Percentiles rank a stretch among this genome's conserved stretches.
These are phyloP conservation scores for Chrysotoxum bicinctum DNA, from an alignment of 2,888 invertebrate species.

Conservation along the genomic window DNA sequence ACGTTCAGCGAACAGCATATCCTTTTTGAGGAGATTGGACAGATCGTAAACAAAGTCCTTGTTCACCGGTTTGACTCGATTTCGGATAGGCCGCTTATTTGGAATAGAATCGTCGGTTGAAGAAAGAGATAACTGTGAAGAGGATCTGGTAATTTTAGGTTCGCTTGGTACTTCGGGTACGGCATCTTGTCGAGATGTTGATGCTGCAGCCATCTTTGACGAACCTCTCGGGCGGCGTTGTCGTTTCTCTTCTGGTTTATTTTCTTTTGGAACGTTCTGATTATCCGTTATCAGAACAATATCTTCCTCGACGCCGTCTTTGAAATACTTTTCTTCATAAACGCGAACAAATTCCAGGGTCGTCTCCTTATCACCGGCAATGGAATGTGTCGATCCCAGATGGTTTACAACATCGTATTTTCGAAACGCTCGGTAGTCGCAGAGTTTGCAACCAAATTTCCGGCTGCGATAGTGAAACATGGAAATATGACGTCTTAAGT, in stretches of 20 bases:
- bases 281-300: constrained; percentile 78
- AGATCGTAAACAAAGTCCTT: constrained; percentile 89
- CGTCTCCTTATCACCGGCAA: constrained; percentile 83
- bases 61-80: constrained; percentile 85
- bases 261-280: constrained; percentile 56
- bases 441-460: constrained; percentile 89
- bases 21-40: constrained; percentile 83
- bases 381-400: constrained; percentile 85
- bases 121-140: constrained; percentile 72
- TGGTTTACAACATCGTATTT: constrained; percentile 87
- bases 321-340: constrained; percentile 78
- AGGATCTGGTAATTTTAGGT: constrained; percentile 74
- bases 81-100: constrained; percentile 84
- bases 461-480: constrained; percentile 82
- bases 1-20: constrained; percentile 73
- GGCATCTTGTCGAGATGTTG: constrained; percentile 29
- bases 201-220: constrained; percentile 67
- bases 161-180: constrained; percentile 31
- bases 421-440: constrained; percentile 86
- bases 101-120: constrained; percentile 71
- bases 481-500: constrained; percentile 81
- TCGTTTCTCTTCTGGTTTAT: constrained; percentile 67
- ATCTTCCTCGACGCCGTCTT: constrained; percentile 79
- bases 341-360: constrained; percentile 79
- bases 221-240: constrained; percentile 64